Conservation (phyloP, 2,888 invertebrate species). For the Yponomeuta evonymella region DNA sequence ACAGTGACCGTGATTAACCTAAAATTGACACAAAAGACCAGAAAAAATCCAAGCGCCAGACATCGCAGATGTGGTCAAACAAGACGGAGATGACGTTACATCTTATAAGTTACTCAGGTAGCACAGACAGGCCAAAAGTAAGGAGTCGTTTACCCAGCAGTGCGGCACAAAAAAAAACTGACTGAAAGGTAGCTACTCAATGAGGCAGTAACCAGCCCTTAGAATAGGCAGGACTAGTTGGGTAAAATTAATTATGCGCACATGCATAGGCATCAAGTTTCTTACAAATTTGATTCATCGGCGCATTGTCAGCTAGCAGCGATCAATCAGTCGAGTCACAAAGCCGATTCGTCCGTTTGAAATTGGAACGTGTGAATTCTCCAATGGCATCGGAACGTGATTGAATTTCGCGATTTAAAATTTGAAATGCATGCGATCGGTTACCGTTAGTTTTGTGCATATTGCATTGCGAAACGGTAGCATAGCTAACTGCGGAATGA, state of each 20-base stretch:
- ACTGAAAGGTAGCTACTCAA: too few relatives aligned
- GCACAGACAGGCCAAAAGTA: too few relatives aligned
- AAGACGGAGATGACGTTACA: too few relatives aligned
- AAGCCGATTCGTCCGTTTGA: slow-evolving; percentile 30
- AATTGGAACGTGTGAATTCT: slow-evolving; percentile 49
- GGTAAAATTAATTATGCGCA: background rate
- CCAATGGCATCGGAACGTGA: slow-evolving; percentile 47
- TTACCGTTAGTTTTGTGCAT: slow-evolving; percentile 31
- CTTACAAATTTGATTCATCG: slow-evolving; percentile 7
- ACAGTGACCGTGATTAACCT: too few relatives aligned
- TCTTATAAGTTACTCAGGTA: too few relatives aligned
- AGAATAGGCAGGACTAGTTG: background rate
- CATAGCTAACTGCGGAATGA: slow-evolving; percentile 35
- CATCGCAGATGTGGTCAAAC: too few relatives aligned
- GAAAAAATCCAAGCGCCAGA: too few relatives aligned
- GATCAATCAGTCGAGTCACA: slow-evolving; percentile 22
- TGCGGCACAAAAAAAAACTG: too few relatives aligned
- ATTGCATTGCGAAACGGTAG: slow-evolving; percentile 25
- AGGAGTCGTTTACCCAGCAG: too few relatives aligned
- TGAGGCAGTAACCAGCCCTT: background rate
- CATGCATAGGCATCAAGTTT: background rate
- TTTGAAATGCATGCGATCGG: slow-evolving; percentile 38
- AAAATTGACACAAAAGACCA: too few relatives aligned
- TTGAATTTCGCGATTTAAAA: slow-evolving; percentile 47
- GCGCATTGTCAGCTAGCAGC: slow-evolving; percentile 24